Conservation (phyloP, 1,140 invertebrate species). For the Plodia interpunctella region DNA sequence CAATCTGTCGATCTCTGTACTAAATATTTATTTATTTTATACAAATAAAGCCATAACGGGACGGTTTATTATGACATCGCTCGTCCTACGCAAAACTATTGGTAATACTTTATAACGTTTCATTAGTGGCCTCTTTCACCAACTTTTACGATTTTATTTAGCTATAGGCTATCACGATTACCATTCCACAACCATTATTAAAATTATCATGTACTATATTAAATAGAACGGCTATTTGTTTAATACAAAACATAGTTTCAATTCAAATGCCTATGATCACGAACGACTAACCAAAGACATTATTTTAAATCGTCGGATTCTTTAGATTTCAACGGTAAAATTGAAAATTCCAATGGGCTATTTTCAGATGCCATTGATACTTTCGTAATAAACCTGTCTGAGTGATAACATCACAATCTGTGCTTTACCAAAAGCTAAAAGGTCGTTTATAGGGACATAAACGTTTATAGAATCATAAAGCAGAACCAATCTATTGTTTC, state of each 20-base stretch:
- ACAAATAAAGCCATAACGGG: slow-evolving; percentile 38
- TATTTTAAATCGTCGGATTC: neutral
- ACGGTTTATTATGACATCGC: slow-evolving; percentile 41
- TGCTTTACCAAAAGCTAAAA: slow-evolving; percentile 61
- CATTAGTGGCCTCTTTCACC: slow-evolving; percentile 22
- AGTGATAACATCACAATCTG: slow-evolving; percentile 66
- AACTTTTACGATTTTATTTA: slow-evolving; percentile 37
- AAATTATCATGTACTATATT: slow-evolving; percentile 8
- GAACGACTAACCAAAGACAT: neutral
- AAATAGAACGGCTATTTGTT: neutral
- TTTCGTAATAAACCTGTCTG: slow-evolving; percentile 61
- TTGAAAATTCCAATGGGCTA: slow-evolving; percentile 16
- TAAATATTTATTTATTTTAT: slow-evolving; percentile 33
- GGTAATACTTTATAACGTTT: slow-evolving; percentile 33
- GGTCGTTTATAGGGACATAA: slow-evolving; percentile 70
- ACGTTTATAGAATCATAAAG: slow-evolving; percentile 75
- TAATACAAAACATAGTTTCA: neutral
- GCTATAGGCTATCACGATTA: slow-evolving; percentile 38
- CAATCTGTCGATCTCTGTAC: slow-evolving; percentile 11
- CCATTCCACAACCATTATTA: slow-evolving; percentile 29
- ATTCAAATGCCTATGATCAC: neutral
- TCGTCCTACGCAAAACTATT: slow-evolving; percentile 41
- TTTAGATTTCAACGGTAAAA: neutral
- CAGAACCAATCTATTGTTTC: slow-evolving; percentile 70
- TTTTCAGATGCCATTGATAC: slow-evolving; percentile 39